Percentiles rank a stretch among this genome's conserved stretches.
Conservation (phyloP, 1,140 invertebrate genomes). For the Bombus polaris region DNA sequence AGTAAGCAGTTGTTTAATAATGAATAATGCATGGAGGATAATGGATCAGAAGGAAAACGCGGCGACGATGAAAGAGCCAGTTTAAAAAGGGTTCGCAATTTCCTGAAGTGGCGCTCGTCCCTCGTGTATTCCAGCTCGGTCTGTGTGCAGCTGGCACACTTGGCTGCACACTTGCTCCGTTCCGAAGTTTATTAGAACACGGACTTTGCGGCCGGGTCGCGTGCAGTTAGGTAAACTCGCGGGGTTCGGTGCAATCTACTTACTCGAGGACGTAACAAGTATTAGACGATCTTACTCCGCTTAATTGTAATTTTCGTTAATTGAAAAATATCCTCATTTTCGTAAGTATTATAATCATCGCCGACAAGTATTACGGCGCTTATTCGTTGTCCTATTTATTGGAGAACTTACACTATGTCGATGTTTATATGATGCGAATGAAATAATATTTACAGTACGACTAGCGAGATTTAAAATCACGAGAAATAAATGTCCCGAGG, state of each 20-base stretch:
- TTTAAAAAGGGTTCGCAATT: slow-evolving; percentile 60
- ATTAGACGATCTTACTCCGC: slow-evolving; percentile 1
- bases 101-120: slow-evolving; percentile 47
- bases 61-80: slow-evolving; percentile 50
- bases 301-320: slow-evolving; percentile 18
- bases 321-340: neutral
- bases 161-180: slow-evolving; percentile 20
- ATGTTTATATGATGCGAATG: too few species aligned
- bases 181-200: slow-evolving; percentile 50
- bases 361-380: too few species aligned
- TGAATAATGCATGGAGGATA: slow-evolving; percentile 57
- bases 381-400: too few species aligned
- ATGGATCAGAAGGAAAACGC: slow-evolving; percentile 53
- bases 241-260: neutral
- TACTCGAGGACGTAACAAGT: slow-evolving; percentile 25
- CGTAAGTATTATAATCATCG: neutral
- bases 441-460: too few species aligned
- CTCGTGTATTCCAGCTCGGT: slow-evolving; percentile 24
- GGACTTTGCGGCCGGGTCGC: slow-evolving; percentile 21
- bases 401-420: too few species aligned
- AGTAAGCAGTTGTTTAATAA: slow-evolving; percentile 46
- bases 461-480: neutral
- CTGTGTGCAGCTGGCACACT: slow-evolving; percentile 39
- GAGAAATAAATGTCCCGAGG: neutral
- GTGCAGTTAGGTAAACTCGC: slow-evolving; percentile 35